Evolutionary conservation across 2,888 invertebrate species (phyloP).

Genomic region (Agapostemon virescens): DNA sequence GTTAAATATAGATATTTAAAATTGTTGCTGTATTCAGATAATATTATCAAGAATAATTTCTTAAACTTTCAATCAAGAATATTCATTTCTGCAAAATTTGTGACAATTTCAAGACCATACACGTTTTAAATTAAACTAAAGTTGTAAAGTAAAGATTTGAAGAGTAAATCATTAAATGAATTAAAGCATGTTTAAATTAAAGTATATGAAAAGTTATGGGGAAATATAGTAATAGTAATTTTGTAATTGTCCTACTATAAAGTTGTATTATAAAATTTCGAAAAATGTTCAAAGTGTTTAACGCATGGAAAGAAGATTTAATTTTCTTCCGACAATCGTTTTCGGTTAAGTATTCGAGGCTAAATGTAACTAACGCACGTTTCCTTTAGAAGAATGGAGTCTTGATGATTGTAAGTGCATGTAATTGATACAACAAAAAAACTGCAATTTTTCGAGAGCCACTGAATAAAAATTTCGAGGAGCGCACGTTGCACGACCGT

Average conservation of each 20-base stretch:
- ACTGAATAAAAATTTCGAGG: conserved; percentile 10
- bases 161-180: not conserved
- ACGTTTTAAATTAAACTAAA: not conserved
- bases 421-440: conserved; percentile 3
- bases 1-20: too few species aligned
- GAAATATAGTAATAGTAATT: too few species aligned
- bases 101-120: too few species aligned
- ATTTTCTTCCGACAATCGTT: not conserved
- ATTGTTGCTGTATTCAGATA: too few species aligned
- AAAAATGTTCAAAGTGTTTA: not conserved
- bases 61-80: too few species aligned
- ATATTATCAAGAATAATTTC: too few species aligned
- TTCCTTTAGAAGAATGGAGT: not conserved
- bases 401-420: not conserved
- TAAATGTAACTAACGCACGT: not conserved
- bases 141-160: too few species aligned
- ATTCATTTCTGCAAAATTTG: too few species aligned
- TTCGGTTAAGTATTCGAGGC: not conserved
- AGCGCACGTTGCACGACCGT: not conserved
- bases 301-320: not conserved
- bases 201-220: not conserved
- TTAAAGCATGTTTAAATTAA: not conserved
- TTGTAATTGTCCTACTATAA: too few species aligned
- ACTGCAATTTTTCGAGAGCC: not conserved
- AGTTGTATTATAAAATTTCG: not conserved